Evolutionary conservation across 2,888 invertebrate species (phyloP), one percentile per base, ranked within the genome.

Genomic region (Therioaphis trifolii): DNA sequence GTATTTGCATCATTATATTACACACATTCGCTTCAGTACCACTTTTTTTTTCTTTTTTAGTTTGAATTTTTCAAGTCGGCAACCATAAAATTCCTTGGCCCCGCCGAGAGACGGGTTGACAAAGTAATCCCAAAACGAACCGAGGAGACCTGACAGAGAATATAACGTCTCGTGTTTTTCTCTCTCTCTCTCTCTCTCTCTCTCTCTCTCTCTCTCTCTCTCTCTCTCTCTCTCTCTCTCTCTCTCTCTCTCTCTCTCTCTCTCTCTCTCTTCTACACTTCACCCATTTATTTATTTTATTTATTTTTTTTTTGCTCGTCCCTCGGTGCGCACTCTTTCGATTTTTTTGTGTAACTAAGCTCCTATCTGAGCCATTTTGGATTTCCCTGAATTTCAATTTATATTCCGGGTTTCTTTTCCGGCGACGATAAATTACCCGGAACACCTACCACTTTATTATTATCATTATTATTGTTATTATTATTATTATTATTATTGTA

Each of bases 61-160:
- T 58, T 58, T 58, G 21, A 66, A 79, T 43, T 27, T 58, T 69
- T 21, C 69, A 21, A 21, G 46, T 35, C 58, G 24, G 15, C 71
- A 21, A 66, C 61, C n/a, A 21, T n/a, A 46, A 61, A 80, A 80
- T 80, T 80, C 58, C 58, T 58, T 7, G 21, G 74, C 12, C 11
- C 68, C 40, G n/a, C 43, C 43, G 27, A 46, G 71, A 80, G 71
- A 80, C 69, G 80, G 80, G 80, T 80, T 71, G 80, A 80, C 80
- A 80, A 80, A 80, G 80, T 80, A 80, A 80, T 80, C 80, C 80
- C 80, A 71, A 72, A 80, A 80, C 71, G 80, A 80, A 80, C 69
- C 46, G 4, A n/a, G 4, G 80, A 29, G 46, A 61, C 71, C 80
- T 61, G 71, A 80, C 80, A 71, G 80, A 80, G 71, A 80, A 80